Evolutionary conservation across 2,113 vertebrate species (phyloP), one percentile per base, ranked within the genome.

Genomic region (Lota lota): DNA sequence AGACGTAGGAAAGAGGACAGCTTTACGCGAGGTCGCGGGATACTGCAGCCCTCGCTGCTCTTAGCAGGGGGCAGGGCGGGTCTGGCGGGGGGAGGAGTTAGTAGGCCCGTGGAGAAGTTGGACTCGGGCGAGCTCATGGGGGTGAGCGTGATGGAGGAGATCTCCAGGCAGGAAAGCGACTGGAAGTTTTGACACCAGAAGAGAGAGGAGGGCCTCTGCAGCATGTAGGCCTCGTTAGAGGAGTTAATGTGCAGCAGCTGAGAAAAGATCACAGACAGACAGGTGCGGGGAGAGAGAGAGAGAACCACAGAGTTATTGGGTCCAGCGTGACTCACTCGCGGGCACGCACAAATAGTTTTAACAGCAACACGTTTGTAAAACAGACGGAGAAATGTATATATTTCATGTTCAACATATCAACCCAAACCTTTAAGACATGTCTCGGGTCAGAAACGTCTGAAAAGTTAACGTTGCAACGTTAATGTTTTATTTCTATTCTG

Each of bases 111-210:
- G 53, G 93, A 94, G 6, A 94, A 12, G 92, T 92, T 95, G 90
- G 93, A 96, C 78, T 94, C 94, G 74, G 94, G 92, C 69, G 92
- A 94, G 89, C 92, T 95, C 93, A 94, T 92, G 80, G 94, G 93
- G 75, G 93, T 94, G 89, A 97, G 92, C 63, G 94, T 94, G 89
- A 95, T 91, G 79, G 96, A 96, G 85, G 94, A 94, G 87, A 93
- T 94, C 89, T 95, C 94, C 92, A 95, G 90, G 92, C 91, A 96
- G 84, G 95, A 94, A 86, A 93, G 81, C 68, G 94, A 93, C 78
- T 79, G 93, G 87, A 94, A 85, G 88, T 85, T 93, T 89, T 90
- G 93, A 88, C 79, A 91, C 95, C 95, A 95, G 91, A 94, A 93
- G 92, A 95, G 93, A 87, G 93, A 83, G 75, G 92, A 91, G 67